Evolutionary conservation across 2,113 vertebrate genomes (phyloP), one percentile per base, ranked within the genome.

Genomic region (Chloropsis cyanopogon): DNA sequence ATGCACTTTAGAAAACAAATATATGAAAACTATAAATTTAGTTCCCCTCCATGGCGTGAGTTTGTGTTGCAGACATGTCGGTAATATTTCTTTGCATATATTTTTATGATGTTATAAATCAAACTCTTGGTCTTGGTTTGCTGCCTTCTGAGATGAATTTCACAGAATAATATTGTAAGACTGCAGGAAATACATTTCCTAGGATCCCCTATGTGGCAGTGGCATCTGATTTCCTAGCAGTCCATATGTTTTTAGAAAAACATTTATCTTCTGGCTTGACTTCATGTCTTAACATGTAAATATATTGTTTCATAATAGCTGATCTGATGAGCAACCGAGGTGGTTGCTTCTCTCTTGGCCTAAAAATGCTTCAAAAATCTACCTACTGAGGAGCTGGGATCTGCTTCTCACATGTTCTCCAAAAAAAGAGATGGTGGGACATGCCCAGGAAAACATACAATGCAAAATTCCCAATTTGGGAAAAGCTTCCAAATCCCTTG

Each of bases 91-190:
- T 93, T 63, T 52, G 19, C 0, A 0, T 81, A 13, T 83, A n/a
- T 81, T 94, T 94, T 70, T 87, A 59, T 70, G 33, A 49, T 26
- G 44, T 19, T 82, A 64, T 90, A 81, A 90, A 86, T 96, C 72
- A 73, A 86, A 86, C 47, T 86, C 56, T 59, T 66, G 52, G 18
- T 76, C 52, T 41, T 39, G 22, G 18, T 88, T 88, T 92, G 39
- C 75, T 11, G 23, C 41, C 47, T 92, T 96, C 37, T 52, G 69
- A 88, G 90, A 81, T 78, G 10, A 93, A 81, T 94, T 93, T 77
- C 24, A 11, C 46, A 68, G 33, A 78, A 69, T 86, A 71, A 82
- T 13, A 14, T 31, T 66, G 39, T 42, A 56, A 86, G 83, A n/a
- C n/a, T 92, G 71, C 63, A 56, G 60, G 68, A 88, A 84, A 87